Evolutionary conservation across 2,888 invertebrate species (phyloP).

Genomic region (Erebia aethiops): DNA sequence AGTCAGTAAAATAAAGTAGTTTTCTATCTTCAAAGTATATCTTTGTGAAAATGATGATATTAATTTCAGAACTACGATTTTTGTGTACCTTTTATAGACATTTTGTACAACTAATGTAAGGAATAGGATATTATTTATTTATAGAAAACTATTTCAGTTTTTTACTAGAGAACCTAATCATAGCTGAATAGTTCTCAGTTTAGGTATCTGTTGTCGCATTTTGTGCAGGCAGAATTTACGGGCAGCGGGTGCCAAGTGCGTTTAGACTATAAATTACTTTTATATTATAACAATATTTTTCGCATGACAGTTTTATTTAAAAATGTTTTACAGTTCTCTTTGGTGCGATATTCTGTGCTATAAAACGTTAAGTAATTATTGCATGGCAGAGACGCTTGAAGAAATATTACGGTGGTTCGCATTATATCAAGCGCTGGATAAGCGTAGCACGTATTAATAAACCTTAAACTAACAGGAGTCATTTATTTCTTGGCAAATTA

Average conservation of each 20-base stretch:
- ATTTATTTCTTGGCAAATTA: background rate
- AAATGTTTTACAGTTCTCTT: slow-evolving; percentile 41
- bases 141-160: too few relatives aligned
- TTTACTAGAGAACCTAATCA: too few relatives aligned
- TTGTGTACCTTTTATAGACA: too few relatives aligned
- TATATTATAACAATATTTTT: slow-evolving; percentile 52
- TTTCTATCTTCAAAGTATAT: too few relatives aligned
- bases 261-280: slow-evolving; percentile 51
- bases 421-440: slow-evolving; percentile 24
- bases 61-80: too few relatives aligned
- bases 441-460: slow-evolving; percentile 37
- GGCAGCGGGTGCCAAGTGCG: slow-evolving; percentile 46
- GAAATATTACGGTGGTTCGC: slow-evolving; percentile 30
- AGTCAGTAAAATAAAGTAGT: too few relatives aligned
- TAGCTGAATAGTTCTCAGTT: slow-evolving; percentile 26
- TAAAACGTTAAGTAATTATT: slow-evolving; percentile 40
- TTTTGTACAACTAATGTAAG: too few relatives aligned
- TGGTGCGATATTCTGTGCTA: slow-evolving; percentile 40
- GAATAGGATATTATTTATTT: too few relatives aligned
- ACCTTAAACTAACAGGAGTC: slow-evolving; percentile 19
- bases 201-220: slow-evolving; percentile 34
- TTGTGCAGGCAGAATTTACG: slow-evolving; percentile 52
- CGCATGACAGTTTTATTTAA: slow-evolving; percentile 50
- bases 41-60: too few relatives aligned
- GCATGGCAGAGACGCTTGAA: slow-evolving; percentile 33